Base-by-base conservation (phyloP, 2,113 vertebrate species). In the Epinephelus cyanopodus region DNA sequence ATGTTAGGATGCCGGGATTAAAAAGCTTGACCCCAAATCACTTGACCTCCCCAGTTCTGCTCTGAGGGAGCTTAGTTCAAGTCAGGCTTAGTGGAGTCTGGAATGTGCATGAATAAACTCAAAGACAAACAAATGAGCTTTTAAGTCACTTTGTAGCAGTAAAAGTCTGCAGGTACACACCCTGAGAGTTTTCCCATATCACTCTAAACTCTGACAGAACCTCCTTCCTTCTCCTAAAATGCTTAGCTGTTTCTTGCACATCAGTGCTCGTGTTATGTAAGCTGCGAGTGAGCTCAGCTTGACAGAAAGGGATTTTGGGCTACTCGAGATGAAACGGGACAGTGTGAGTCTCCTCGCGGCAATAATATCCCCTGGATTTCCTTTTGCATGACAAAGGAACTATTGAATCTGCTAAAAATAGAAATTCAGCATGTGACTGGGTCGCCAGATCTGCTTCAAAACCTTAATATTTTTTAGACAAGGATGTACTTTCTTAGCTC, bases 321-420 rank as follows among this genome's bases (percentile, higher is more conserved):
- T 61, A 50, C 13, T 15, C 17, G 33, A 87, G 72, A 84, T 87
- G 60, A 87, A 78, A 82, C 33, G 2, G 37, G 73, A 81, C 58
- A 19, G 27, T 72, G 37, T 52, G 57, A 67, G 71, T 84, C 45
- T 72, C 52, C 62, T 84, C 50, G 11, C 23, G 66, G 45, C 48
- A 53, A 18, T 74, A 25, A 76, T 53, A 84, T 80, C 61, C 62
- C 48, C 37, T 33, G 74, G 69, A 83, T 87, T 83, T 84, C 29
- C 68, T 78, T 64, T 60, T 45, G 63, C 37, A 27, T 57, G 70
- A 93, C 84, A 68, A 83, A 87, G 25, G 50, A 83, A 60, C 50
- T 47, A 37, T 67, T 62, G 74, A 68, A 87, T 71, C 57, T 83
- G 70, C 71, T 84, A 83, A 70, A 88, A 84, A 85, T 86, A 86